Evolutionary conservation across 2,888 invertebrate genomes (phyloP).

Genomic region (Micoletzkya japonica): DNA sequence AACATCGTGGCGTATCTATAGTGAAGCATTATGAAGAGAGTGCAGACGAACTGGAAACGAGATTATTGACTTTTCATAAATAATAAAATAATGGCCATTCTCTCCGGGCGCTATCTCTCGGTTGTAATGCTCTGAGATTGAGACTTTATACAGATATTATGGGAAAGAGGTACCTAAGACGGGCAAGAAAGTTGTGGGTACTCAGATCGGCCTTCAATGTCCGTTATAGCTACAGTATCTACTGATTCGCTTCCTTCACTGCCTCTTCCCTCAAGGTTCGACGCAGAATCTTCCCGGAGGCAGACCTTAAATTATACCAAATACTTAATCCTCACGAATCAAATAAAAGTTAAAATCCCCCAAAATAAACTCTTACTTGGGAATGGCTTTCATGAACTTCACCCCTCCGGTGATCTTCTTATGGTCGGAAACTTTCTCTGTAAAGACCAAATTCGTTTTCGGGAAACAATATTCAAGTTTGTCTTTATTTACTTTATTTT

Average conservation of each 20-base stretch:
- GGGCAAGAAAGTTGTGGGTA: no score
- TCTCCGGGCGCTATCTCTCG: no score
- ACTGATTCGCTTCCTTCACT: neutral
- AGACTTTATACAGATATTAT: no score
- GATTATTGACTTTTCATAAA: no score
- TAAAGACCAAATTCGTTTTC: neutral
- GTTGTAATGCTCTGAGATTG: no score
- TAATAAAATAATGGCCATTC: no score
- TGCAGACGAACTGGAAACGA: no score
- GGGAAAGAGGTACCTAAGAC: no score
- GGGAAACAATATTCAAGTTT: neutral
- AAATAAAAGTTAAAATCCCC: neutral
- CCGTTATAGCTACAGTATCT: no score
- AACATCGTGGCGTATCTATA: no score
- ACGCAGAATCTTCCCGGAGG: constrained; percentile 6
- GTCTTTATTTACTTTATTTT: neutral
- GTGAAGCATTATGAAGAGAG: no score
- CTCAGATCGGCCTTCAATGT: no score
- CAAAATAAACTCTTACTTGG: constrained; percentile 14
- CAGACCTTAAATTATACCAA: neutral
- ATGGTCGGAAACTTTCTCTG: constrained; percentile 34
- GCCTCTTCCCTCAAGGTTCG: constrained; percentile 4
- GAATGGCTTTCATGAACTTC: constrained; percentile 34
- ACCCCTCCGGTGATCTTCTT: constrained; percentile 36
- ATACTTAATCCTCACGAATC: neutral